Evolutionary conservation across 2,113 vertebrate species (phyloP), one percentile per base, ranked within the genome.

Genomic region (Nestor notabilis): DNA sequence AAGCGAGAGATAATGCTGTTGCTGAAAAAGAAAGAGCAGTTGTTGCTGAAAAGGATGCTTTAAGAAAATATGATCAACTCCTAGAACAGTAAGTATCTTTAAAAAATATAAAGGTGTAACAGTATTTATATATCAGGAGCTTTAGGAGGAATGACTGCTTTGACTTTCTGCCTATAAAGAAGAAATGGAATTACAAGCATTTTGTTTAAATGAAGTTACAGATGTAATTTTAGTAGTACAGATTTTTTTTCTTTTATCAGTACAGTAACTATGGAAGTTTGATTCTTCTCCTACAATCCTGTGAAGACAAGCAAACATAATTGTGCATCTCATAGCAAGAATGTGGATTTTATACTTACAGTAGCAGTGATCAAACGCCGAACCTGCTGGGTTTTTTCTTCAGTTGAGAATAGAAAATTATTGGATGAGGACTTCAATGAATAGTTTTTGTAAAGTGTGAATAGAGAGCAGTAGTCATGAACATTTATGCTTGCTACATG

Each of bases 31-130:
- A 99, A 65, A 96, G 99, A 97, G 99, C 99, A 4, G 75, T 98
- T 77, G 78, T 68, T 69, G 98, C 99, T 25, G 99, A 99, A 96
- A 99, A 98, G 89, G 98, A 99, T 76, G 93, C 98, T 55, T 97
- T 99, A 93, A 98, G 98, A 94, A 99, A 99, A 98, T 98, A 99
- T 1, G 98, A 99, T 92, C 98, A 99, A 41, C 98, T 99, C 78
- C 97, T 99, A 81, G 99, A 99, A 96, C 99, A 99, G 99, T 99
- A 98, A 99, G 99, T 98, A 49, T 75, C 46, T 78, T 84, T n/a
- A 46, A 94, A 55, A 69, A 43, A 52, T 55, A 10, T 66, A 14
- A 77, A 75, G 4, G 1, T 89, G 6, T 74, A 65, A 39, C 6
- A 53, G 6, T 25, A 16, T 56, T 33, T 87, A 7, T 61, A 39